Conservation (phyloP, 2,888 invertebrate species). For the Bimastos eiseni region DNA sequence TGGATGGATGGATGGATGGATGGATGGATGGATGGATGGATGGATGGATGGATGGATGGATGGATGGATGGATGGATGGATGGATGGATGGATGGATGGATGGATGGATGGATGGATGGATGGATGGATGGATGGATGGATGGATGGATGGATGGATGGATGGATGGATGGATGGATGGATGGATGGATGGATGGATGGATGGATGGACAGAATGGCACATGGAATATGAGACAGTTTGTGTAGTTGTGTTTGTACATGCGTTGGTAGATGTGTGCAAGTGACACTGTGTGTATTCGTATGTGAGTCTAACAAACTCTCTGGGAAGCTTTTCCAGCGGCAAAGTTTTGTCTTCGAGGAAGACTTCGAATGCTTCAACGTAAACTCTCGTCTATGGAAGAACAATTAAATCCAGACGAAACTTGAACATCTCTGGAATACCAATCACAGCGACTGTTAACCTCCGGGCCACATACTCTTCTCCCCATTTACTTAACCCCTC, state of each 20-base stretch:
- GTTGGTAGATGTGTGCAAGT: background rate
- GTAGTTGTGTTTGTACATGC: background rate
- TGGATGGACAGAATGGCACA: no score
- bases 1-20: background rate
- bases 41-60: background rate
- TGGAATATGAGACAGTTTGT: background rate
- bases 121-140: background rate
- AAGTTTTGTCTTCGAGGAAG: background rate
- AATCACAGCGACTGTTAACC: background rate
- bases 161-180: background rate
- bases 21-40: background rate
- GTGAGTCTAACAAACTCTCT: background rate
- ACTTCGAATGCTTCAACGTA: background rate
- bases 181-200: background rate
- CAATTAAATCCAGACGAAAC: background rate
- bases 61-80: background rate
- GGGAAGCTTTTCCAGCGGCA: background rate
- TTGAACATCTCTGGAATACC: background rate
- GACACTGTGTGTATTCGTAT: background rate
- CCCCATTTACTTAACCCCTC: no score
- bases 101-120: no score
- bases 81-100: background rate
- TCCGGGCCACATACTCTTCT: background rate
- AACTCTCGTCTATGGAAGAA: background rate
- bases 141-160: background rate